Percentiles rank a stretch among this genome's conserved stretches.
These are phyloP conservation scores for Scrobipalpa atriplicella DNA, from an alignment of 2,888 invertebrate genomes.

Conservation along the genomic window DNA sequence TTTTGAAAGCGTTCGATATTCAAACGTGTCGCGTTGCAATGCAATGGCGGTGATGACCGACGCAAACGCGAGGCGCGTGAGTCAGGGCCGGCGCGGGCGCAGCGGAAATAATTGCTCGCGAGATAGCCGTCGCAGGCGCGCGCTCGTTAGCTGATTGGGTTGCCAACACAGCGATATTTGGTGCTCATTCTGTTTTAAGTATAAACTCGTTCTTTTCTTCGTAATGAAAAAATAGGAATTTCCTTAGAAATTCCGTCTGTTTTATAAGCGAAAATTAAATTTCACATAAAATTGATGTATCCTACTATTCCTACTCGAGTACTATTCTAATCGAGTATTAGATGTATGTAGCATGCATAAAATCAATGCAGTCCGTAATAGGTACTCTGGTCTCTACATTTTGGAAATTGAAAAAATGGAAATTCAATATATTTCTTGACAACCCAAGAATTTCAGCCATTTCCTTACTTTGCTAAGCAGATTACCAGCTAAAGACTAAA, in stretches of 20 bases:
- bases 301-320: neutral
- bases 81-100: constrained; percentile 45
- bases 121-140: constrained; percentile 59
- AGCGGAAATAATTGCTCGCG: constrained; percentile 66
- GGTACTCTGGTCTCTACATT: no score
- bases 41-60: constrained; percentile 30
- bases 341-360: no score
- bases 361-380: no score
- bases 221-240: no score
- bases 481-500: neutral
- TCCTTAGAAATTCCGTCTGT: no score
- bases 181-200: neutral
- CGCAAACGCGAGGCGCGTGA: constrained; percentile 38
- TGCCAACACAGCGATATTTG: constrained; percentile 8
- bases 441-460: no score
- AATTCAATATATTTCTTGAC: no score
- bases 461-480: neutral
- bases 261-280: no score
- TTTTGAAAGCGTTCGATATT: constrained; percentile 41
- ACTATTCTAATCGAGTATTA: neutral
- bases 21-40: constrained; percentile 32
- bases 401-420: no score
- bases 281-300: no score
- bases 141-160: neutral
- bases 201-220: no score